Base-by-base conservation (phyloP, 2,888 invertebrate genomes). In the Lasioglossum morio region DNA sequence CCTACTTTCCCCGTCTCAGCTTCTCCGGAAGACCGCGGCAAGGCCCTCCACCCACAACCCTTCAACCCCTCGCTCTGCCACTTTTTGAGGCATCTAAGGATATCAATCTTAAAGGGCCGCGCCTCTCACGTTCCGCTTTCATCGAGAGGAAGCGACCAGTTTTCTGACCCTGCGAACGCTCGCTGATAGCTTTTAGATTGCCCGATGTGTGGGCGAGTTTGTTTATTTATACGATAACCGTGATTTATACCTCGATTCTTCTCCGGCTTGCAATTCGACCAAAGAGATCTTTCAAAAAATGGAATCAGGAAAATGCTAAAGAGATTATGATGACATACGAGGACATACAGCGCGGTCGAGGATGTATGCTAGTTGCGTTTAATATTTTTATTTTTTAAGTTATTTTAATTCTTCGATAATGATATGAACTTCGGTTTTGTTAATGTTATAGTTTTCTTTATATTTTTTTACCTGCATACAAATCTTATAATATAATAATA, bases 41-140 rank as follows among this genome's bases (percentile, higher is more conserved):
- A 40, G 57, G 77, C 79, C 84, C 79, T 77, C 79, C 40, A 40
- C 37, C 82, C 79, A 63, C 63, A 86, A 79, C 84, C 85, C 87
- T 87, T 90, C 84, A 76, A 75, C 78, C 81, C 79, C 79, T 85
- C 81, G 57, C 57, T 63, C 69, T 72, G 72, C 79, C 75, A 70
- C 81, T 83, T 84, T 76, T 83, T 81, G 77, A 84, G 84, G 72
- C 77, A 74, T 85, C 81, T 19, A 34, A 75, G 79, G 81, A 79
- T 90, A 91, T 91, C 90, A 92, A 89, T 90, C 89, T 90, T 90
- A 43, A 72, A 37, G 69, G 23, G 63, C 60, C 34, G 34, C 69
- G 60, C 74, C 30, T 79, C 53, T 75, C 70, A 43, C 40, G 78
- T 37, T 34, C 46, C 66, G 8, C 34, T 60, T 72, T 53, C 63